Conservation (phyloP, 2,113 vertebrate species). For the Halichoerus grypus region DNA sequence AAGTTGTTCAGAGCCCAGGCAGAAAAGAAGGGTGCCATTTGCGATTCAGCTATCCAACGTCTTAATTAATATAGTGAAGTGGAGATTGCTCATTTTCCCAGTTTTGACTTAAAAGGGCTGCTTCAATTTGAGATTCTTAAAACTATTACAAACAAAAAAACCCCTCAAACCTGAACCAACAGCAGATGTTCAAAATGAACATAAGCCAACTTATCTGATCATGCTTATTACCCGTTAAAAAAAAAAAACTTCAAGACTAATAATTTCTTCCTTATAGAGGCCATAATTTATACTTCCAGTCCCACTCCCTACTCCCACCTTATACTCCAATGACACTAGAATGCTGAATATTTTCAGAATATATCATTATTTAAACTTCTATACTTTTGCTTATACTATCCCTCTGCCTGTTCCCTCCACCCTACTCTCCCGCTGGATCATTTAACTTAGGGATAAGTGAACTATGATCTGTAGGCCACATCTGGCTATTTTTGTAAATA, state of each 20-base stretch:
- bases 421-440: background rate
- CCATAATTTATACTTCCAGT: slow-evolving; percentile 23
- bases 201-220: slow-evolving; percentile 64
- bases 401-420: background rate
- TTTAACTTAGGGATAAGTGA: background rate
- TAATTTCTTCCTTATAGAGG: slow-evolving; percentile 30
- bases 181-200: slow-evolving; percentile 71
- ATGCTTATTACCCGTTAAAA: background rate
- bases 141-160: slow-evolving; percentile 55
- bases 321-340: background rate
- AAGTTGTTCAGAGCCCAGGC: slow-evolving; percentile 34
- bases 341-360: slow-evolving; percentile 42
- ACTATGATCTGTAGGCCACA: background rate
- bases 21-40: background rate
- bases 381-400: background rate
- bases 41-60: slow-evolving; percentile 6
- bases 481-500: slow-evolving; percentile 33
- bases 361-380: background rate
- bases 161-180: slow-evolving; percentile 50
- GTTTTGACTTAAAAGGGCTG: slow-evolving; percentile 54
- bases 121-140: slow-evolving; percentile 63
- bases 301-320: background rate
- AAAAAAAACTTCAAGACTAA: background rate
- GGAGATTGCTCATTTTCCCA: slow-evolving; percentile 37
- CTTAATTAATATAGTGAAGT: slow-evolving; percentile 37